Evolutionary conservation across 53 echinoderm and acorn worm species (phyloP).

Genomic region (Echinarachnius parma): DNA sequence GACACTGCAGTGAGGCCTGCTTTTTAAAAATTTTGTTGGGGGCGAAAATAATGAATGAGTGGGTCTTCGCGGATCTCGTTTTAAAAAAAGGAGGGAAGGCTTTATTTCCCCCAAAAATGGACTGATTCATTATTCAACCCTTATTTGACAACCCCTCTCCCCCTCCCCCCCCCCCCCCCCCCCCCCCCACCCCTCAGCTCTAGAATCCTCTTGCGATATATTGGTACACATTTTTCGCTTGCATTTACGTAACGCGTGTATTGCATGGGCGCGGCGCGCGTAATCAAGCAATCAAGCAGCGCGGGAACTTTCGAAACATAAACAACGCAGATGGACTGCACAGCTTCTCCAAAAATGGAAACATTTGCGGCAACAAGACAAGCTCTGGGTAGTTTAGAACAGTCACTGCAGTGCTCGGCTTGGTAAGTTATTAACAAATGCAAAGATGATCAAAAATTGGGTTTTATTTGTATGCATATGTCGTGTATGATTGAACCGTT

Average conservation of each 20-base stretch:
- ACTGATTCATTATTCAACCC: not conserved
- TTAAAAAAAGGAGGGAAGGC: not conserved
- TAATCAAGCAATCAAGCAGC: too few species aligned
- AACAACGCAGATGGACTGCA: too few species aligned
- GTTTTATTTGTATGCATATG: too few species aligned
- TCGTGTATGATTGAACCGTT: too few species aligned
- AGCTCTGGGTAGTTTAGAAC: conserved; percentile 21
- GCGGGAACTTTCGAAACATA: too few species aligned
- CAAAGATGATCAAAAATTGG: too few species aligned
- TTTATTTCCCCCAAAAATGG: not conserved
- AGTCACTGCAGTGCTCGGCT: conserved; percentile 17
- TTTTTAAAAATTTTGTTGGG: not conserved
- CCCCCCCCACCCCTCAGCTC: not conserved
- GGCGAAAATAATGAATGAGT: not conserved
- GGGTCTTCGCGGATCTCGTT: not conserved
- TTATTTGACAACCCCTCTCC: not conserved
- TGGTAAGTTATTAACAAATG: conserved; percentile 29
- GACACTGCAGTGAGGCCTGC: too few species aligned
- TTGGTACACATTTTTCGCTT: too few species aligned
- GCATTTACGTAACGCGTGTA: too few species aligned
- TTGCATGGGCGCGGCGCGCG: too few species aligned
- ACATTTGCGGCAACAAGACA: conserved; percentile 16
- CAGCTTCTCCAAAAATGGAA: too few species aligned
- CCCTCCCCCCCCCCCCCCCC: not conserved
- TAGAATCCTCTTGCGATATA: not conserved